Conservation (phyloP, 2,113 vertebrate species). For the Grantiella picta region DNA sequence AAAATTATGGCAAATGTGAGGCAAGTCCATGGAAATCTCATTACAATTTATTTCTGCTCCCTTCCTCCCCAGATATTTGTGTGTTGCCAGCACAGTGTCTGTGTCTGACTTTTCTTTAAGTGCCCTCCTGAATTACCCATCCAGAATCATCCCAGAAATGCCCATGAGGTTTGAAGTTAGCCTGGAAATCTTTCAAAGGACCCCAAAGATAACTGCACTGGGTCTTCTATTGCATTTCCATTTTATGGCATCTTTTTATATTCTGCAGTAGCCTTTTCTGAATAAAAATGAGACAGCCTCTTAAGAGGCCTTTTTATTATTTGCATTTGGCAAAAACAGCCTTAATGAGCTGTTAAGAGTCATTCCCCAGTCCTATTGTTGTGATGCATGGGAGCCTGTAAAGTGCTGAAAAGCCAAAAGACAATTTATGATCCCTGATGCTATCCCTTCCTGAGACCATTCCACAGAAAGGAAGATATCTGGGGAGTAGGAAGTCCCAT, state of each 20-base stretch:
- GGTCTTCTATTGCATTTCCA: slow-evolving; percentile 54
- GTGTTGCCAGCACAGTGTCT: background rate
- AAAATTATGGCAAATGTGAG: background rate
- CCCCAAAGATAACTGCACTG: slow-evolving; percentile 14
- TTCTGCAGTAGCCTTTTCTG: slow-evolving; percentile 63
- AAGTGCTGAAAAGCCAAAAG: slow-evolving; percentile 72
- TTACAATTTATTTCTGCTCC: background rate
- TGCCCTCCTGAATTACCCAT: background rate
- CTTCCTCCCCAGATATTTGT: background rate
- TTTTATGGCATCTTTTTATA: slow-evolving; percentile 78
- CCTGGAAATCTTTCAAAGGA: slow-evolving; percentile 36
- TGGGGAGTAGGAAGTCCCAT: slow-evolving; percentile 33
- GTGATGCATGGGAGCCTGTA: slow-evolving; percentile 67
- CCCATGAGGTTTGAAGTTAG: background rate
- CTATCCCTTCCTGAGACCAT: slow-evolving; percentile 70
- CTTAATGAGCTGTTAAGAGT: slow-evolving; percentile 80
- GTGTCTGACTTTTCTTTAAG: background rate
- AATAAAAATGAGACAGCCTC: slow-evolving; percentile 74
- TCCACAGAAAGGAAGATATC: slow-evolving; percentile 56
- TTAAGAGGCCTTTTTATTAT: slow-evolving; percentile 73
- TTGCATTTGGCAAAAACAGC: slow-evolving; percentile 76
- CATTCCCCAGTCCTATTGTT: slow-evolving; percentile 65
- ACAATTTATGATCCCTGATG: slow-evolving; percentile 71
- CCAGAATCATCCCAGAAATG: background rate
- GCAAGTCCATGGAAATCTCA: background rate